Evolutionary conservation across 2,113 vertebrate species (phyloP).

Genomic region (Odocoileus virginianus): DNA sequence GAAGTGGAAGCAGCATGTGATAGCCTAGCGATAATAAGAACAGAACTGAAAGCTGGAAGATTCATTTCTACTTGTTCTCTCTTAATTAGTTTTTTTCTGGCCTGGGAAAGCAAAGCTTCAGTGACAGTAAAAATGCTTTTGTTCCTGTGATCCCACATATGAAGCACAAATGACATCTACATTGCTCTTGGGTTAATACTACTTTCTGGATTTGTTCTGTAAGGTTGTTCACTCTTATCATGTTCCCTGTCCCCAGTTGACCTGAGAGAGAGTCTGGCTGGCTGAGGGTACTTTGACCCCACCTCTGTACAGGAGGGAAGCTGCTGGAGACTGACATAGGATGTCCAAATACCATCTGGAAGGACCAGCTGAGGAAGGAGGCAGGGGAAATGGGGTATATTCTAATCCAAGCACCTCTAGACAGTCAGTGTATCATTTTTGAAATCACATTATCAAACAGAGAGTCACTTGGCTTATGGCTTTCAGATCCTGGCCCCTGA

Average conservation of each 20-base stretch:
- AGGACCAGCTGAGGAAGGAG: neutral
- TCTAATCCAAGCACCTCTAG: neutral
- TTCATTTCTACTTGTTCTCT: neutral
- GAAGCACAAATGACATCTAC: neutral
- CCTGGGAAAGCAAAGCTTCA: neutral
- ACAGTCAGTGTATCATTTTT: neutral
- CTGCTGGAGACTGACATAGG: neutral
- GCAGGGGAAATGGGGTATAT: neutral
- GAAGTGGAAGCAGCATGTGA: neutral
- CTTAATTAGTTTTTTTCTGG: neutral
- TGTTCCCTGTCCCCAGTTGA: neutral
- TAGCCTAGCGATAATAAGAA: neutral
- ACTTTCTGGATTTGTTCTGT: neutral
- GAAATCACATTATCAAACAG: neutral
- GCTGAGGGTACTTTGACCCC: neutral
- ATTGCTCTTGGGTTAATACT: neutral
- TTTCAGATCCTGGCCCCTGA: neutral
- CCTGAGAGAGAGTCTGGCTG: neutral
- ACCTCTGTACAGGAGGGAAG: neutral
- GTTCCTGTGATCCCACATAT: neutral
- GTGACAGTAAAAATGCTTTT: neutral
- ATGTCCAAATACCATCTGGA: neutral
- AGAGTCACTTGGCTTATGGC: neutral
- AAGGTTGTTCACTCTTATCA: neutral
- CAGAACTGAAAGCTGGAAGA: neutral